These are phyloP conservation scores for Drosophila helvetica DNA, from an alignment of 2,888 invertebrate genomes.

Conservation along the genomic window DNA sequence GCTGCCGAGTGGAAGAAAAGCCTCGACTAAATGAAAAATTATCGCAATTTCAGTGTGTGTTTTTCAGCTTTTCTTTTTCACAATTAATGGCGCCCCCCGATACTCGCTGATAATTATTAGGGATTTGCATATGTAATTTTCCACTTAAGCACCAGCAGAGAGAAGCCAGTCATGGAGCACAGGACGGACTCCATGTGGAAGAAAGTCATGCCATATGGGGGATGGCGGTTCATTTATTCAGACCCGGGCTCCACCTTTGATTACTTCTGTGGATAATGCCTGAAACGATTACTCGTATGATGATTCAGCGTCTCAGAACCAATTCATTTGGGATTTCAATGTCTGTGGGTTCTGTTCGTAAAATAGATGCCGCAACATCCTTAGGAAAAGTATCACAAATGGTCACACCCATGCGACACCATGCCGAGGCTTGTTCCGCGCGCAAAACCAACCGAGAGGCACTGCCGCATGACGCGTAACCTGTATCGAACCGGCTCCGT, in stretches of 20 bases:
- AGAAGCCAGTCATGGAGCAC: not conserved
- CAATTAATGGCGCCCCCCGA: slow-evolving; percentile 3
- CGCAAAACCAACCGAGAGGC: no score
- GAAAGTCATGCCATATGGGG: slow-evolving; percentile 1
- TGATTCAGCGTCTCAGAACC: not conserved
- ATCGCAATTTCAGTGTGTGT: slow-evolving; percentile 27
- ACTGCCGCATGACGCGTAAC: no score
- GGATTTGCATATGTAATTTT: slow-evolving; percentile 70
- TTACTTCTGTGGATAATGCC: not conserved
- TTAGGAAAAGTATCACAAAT: no score
- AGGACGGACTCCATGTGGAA: not conserved
- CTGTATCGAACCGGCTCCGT: no score
- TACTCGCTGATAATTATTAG: slow-evolving; percentile 54
- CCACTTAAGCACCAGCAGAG: slow-evolving; percentile 7
- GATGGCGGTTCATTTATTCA: no score
- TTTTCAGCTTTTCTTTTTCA: slow-evolving; percentile 9
- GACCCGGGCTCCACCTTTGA: not conserved
- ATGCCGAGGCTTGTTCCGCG: no score
- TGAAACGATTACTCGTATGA: not conserved
- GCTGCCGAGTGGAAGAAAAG: slow-evolving; percentile 28
- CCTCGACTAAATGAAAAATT: slow-evolving; percentile 36
- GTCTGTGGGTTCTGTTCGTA: no score
- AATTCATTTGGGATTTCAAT: not conserved
- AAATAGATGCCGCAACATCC: no score
- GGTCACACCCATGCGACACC: no score